Conservation (phyloP, 2,113 vertebrate species). For the Nesogale talazaci region DNA sequence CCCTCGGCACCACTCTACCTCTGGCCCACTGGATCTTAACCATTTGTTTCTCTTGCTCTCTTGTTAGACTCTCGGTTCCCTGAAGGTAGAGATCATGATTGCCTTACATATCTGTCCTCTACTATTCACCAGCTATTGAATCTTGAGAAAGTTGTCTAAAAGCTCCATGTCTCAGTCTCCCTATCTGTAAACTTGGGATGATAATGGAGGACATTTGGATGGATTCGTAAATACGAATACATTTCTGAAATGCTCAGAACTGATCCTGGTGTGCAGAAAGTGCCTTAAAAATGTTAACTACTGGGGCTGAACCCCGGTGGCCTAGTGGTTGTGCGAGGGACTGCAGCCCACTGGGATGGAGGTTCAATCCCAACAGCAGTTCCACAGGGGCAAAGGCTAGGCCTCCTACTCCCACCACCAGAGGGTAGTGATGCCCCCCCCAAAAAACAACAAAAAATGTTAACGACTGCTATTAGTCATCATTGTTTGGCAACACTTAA, state of each 20-base stretch:
- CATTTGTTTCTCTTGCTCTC: rapidly evolving
- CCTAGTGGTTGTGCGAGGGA: no score
- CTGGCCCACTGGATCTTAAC: background rate
- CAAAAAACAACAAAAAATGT: no score
- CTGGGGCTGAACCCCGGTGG: no score
- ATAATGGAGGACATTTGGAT: background rate
- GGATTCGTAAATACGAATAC: background rate
- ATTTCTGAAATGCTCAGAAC: background rate
- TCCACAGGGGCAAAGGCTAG: no score
- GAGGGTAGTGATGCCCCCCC: no score
- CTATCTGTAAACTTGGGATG: background rate
- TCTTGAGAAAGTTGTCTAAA: background rate
- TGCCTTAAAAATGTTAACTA: background rate
- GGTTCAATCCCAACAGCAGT: no score
- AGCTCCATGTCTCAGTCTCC: background rate
- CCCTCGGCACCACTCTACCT: rapidly evolving
- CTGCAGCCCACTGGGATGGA: no score
- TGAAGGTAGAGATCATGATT: background rate
- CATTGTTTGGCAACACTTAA: background rate
- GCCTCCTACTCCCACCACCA: no score
- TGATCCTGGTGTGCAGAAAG: background rate
- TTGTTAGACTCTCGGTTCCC: background rate
- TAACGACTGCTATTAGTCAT: background rate
- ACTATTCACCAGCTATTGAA: background rate
- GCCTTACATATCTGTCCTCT: background rate